Percentiles rank a stretch among this genome's conserved stretches.
phyloP scores from a whole-genome alignment of 2,797 vertebrate species.

The Danionella dracula region DNA sequence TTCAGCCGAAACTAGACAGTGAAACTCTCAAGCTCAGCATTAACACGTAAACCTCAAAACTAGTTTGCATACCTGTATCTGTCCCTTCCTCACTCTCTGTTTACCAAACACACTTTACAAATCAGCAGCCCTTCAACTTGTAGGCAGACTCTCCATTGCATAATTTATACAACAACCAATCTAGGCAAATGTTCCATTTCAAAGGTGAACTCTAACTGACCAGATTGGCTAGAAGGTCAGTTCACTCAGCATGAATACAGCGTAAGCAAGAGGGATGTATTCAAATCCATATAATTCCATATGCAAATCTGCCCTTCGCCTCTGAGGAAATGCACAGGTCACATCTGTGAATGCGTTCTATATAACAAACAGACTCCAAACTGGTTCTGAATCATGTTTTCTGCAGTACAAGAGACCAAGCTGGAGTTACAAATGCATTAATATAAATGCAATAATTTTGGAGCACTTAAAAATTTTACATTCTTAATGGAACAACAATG shows the following conservation, averaged over 20 bases:
- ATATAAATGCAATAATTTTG: too few relatives aligned
- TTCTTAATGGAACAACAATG: too few relatives aligned
- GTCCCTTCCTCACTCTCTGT: not conserved
- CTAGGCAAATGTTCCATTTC: too few relatives aligned
- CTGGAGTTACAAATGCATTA: too few relatives aligned
- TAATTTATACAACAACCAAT: too few relatives aligned
- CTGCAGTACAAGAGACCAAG: too few relatives aligned
- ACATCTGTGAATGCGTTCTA: not conserved
- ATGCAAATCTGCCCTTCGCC: constrained; percentile 9
- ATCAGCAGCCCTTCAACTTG: not conserved
- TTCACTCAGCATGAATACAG: too few relatives aligned
- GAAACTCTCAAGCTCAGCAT: not conserved
- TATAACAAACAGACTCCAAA: not conserved
- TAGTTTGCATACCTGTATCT: constrained; percentile 7
- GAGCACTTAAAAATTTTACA: too few relatives aligned
- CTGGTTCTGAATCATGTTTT: not conserved
- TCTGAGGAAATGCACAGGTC: not conserved
- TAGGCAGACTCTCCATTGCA: too few relatives aligned
- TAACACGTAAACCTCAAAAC: not conserved
- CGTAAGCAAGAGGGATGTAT: not conserved
- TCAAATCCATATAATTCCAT: constrained; percentile 7
- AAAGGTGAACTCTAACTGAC: too few relatives aligned
- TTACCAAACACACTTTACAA: too few relatives aligned
- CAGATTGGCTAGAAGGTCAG: too few relatives aligned
- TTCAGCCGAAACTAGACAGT: not conserved